Percentiles rank a stretch among this genome's conserved stretches.
phyloP scores from a whole-genome alignment of 2,888 invertebrate genomes.

The Dasypolia templi region DNA sequence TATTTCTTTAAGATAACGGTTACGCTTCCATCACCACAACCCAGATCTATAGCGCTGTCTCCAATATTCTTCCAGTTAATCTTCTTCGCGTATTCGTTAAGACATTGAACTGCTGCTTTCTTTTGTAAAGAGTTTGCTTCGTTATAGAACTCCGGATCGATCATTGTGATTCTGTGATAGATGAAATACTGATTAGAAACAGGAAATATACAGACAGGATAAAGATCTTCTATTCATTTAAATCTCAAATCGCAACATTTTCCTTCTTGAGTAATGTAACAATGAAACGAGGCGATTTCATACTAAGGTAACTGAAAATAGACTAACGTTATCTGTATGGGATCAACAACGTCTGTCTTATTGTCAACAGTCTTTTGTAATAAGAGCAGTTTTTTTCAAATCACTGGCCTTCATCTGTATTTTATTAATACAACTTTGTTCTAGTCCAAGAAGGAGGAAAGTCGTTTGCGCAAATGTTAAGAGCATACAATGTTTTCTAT shows the following conservation, averaged over 20 bases:
- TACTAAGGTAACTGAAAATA: conserved; percentile 78
- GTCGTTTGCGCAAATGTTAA: conserved; percentile 61
- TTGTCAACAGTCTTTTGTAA: conserved; percentile 78
- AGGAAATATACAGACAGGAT: conserved; percentile 43
- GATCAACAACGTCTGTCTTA: conserved; percentile 77
- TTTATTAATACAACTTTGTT: conserved; percentile 71
- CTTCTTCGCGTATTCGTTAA: conserved; percentile 91
- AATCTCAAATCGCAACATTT: conserved; percentile 60
- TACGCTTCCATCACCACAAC: conserved; percentile 93
- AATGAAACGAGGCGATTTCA: conserved; percentile 73
- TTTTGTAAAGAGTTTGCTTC: conserved; percentile 92
- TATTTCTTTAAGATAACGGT: conserved; percentile 89
- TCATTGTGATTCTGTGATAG: conserved; percentile 72
- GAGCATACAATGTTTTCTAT: conserved; percentile 44
- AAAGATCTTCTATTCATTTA: conserved; percentile 39
- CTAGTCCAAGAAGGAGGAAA: conserved; percentile 57
- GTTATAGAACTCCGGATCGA: conserved; percentile 92
- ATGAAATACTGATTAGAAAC: conserved; percentile 5
- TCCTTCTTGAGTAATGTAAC: conserved; percentile 74
- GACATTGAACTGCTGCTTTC: conserved; percentile 86
- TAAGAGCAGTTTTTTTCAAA: conserved; percentile 69
- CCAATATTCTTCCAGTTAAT: conserved; percentile 89
- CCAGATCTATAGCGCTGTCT: conserved; percentile 89
- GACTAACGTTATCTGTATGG: conserved; percentile 74
- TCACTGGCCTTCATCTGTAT: conserved; percentile 81